phyloP scores from a whole-genome alignment of 2,797 vertebrate species.

The Sylvilagus floridanus region DNA sequence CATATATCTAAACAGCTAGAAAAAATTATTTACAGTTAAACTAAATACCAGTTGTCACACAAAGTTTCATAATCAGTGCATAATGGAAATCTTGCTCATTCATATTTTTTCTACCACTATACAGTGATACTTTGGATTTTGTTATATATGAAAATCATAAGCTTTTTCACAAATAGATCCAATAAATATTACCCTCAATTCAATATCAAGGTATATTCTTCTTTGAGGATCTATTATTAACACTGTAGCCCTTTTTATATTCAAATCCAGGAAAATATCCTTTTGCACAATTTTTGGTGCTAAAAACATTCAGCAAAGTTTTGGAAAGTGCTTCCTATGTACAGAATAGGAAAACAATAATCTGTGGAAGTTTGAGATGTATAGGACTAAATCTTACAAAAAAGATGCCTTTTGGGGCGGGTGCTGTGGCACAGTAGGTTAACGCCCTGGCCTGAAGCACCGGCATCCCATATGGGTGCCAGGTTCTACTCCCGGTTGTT shows the following conservation, averaged over 20 bases:
- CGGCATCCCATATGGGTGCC: no score
- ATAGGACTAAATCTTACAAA: not conserved
- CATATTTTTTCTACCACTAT: constrained; percentile 27
- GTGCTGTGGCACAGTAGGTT: no score
- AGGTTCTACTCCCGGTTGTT: no score
- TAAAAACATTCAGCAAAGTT: constrained; percentile 48
- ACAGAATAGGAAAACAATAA: not conserved
- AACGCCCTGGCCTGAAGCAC: no score
- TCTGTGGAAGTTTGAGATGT: not conserved
- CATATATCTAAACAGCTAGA: constrained; percentile 41
- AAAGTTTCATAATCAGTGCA: constrained; percentile 47
- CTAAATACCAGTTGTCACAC: constrained; percentile 39
- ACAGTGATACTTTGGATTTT: not conserved
- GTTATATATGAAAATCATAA: not conserved
- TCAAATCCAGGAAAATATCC: constrained; percentile 36
- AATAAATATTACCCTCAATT: constrained; percentile 26
- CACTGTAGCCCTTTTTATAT: not conserved
- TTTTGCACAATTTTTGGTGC: constrained; percentile 6
- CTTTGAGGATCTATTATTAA: constrained; percentile 17
- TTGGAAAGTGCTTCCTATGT: not conserved
- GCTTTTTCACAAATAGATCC: not conserved
- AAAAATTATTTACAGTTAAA: constrained; percentile 69
- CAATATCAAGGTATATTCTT: constrained; percentile 19
- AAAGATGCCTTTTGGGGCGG: not conserved
- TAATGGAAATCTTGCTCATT: constrained; percentile 30